Conservation (phyloP, 2,113 vertebrate genomes). For the Falcunculus frontatus region DNA sequence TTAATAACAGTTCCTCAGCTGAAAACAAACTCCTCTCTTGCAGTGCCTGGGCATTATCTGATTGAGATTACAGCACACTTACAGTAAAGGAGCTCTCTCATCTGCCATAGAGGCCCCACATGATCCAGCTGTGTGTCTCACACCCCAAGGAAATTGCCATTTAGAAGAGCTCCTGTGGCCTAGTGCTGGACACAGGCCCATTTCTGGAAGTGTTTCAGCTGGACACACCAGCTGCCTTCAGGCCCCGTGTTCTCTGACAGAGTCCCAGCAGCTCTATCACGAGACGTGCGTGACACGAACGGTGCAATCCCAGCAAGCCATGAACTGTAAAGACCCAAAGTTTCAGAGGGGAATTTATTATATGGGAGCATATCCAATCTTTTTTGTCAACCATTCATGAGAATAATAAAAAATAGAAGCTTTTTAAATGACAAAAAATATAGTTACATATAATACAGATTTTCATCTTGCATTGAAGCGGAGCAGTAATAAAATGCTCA, state of each 20-base stretch:
- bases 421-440: conserved; percentile 68
- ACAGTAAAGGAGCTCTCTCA: not conserved
- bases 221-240: not conserved
- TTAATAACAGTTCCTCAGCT: not conserved
- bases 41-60: not conserved
- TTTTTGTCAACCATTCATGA: conserved; percentile 65
- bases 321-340: conserved; percentile 47
- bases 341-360: conserved; percentile 75
- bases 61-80: not conserved
- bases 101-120: not conserved
- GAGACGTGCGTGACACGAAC: not conserved
- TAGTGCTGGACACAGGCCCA: fast-evolving
- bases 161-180: not conserved
- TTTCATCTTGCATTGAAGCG: conserved; percentile 63
- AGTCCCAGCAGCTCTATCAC: not conserved
- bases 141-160: not conserved
- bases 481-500: conserved; percentile 60
- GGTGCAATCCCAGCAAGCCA: conserved; percentile 32
- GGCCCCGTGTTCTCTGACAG: not conserved
- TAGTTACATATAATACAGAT: conserved; percentile 76
- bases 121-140: not conserved
- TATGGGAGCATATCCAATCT: conserved; percentile 65
- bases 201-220: not conserved
- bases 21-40: not conserved
- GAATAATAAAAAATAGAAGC: conserved; percentile 76